Evolutionary conservation across 1,140 invertebrate species (phyloP).

Genomic region (Monochamus saltuarius): DNA sequence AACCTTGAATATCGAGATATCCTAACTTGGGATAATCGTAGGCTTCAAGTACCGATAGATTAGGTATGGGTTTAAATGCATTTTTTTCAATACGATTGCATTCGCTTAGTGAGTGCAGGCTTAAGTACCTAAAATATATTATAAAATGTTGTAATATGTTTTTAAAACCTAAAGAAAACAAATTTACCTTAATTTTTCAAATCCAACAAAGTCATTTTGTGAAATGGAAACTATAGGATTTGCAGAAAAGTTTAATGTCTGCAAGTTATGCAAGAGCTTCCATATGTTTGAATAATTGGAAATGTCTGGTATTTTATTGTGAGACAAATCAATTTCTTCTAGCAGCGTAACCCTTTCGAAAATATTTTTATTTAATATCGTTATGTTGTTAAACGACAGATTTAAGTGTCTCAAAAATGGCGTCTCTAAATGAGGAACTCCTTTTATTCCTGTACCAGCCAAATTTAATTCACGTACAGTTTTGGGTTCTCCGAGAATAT

Average conservation of each 20-base stretch:
- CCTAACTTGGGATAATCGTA: constrained; percentile 76
- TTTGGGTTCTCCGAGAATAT: constrained; percentile 84
- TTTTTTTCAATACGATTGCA: constrained; percentile 79
- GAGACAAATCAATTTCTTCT: constrained; percentile 74
- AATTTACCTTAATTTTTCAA: constrained; percentile 51
- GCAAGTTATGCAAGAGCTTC: constrained; percentile 66
- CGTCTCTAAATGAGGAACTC: constrained; percentile 74
- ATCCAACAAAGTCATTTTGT: constrained; percentile 70
- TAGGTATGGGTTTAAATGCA: constrained; percentile 72
- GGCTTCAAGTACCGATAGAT: constrained; percentile 68
- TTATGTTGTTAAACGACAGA: constrained; percentile 76
- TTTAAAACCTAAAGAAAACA: neutral
- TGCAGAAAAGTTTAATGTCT: constrained; percentile 72
- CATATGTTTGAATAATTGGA: constrained; percentile 60
- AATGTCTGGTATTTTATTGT: constrained; percentile 68
- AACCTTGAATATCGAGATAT: constrained; percentile 80
- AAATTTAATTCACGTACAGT: constrained; percentile 79
- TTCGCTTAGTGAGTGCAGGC: constrained; percentile 66
- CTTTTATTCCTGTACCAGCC: constrained; percentile 72
- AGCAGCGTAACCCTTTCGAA: constrained; percentile 79
- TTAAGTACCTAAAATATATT: constrained; percentile 61
- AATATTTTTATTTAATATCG: constrained; percentile 61
- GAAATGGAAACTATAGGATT: constrained; percentile 74
- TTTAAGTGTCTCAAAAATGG: constrained; percentile 83
- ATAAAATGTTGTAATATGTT: neutral